Conservation (phyloP, 2,888 invertebrate species). For the Drosophila subsilvestris region DNA sequence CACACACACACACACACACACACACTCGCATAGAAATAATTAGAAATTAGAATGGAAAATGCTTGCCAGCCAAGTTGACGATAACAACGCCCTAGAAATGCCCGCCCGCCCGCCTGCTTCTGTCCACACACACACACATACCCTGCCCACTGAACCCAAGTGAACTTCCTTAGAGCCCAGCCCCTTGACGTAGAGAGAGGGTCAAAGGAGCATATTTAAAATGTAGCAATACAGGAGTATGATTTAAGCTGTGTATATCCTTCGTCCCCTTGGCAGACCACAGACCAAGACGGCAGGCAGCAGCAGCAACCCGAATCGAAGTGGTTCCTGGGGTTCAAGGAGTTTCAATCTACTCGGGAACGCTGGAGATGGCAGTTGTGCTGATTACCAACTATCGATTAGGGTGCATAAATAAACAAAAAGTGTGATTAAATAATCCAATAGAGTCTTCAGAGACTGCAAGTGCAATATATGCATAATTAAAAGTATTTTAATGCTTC, state of each 20-base stretch:
- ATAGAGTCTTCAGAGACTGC: too few relatives aligned
- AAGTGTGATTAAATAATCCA: too few relatives aligned
- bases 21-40: constrained; percentile 66
- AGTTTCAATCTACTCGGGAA: constrained; percentile 49
- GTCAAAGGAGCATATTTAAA: constrained; percentile 50
- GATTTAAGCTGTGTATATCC: constrained; percentile 51
- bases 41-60: constrained; percentile 81
- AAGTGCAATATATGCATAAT: too few relatives aligned
- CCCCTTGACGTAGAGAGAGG: constrained; percentile 1
- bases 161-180: constrained; percentile 5
- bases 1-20: constrained; percentile 26
- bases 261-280: constrained; percentile 42
- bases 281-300: constrained; percentile 21
- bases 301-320: constrained; percentile 35
- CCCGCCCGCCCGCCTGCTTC: constrained; percentile 43
- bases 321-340: constrained; percentile 33
- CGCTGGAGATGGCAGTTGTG: constrained; percentile 1
- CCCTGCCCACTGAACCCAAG: constrained; percentile 16
- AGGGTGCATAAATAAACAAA: too few relatives aligned
- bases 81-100: constrained; percentile 64
- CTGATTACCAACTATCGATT: constrained; percentile 4
- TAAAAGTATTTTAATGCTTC: too few relatives aligned
- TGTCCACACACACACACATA: constrained; percentile 33
- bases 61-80: constrained; percentile 66
- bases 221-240: constrained; percentile 49